A percentile compares a stretch with the other conserved stretches of the same genome.
Conservation (phyloP, 1,140 invertebrate genomes). For the Sycobia sp. region DNA sequence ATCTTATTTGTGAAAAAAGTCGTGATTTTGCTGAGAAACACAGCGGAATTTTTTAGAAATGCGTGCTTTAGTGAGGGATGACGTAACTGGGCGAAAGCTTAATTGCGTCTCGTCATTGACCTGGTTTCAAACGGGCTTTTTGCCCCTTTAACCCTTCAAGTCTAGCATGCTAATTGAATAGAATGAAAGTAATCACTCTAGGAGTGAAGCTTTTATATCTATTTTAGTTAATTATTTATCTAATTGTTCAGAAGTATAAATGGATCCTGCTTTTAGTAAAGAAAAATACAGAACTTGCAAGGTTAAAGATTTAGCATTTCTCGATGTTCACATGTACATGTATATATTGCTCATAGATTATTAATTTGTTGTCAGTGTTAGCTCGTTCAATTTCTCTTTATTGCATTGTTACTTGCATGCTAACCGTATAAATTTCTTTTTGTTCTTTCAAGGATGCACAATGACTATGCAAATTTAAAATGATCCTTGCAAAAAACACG, state of each 20-base stretch:
- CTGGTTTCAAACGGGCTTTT: slow-evolving; percentile 20
- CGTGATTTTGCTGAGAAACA: background rate
- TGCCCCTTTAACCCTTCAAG: slow-evolving; percentile 25
- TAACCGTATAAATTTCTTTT: slow-evolving; percentile 49
- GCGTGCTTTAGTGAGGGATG: slow-evolving; percentile 6
- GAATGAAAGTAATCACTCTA: no score
- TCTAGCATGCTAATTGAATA: background rate
- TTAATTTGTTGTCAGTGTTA: slow-evolving; percentile 28
- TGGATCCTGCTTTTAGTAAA: no score
- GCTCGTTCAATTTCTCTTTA: slow-evolving; percentile 30
- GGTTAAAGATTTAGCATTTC: slow-evolving; percentile 32
- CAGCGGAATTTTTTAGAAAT: slow-evolving; percentile 19
- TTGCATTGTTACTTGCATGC: slow-evolving; percentile 54
- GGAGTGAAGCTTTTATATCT: background rate
- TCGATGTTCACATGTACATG: slow-evolving; percentile 20
- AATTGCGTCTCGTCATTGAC: slow-evolving; percentile 24
- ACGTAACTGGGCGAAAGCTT: slow-evolving; percentile 17
- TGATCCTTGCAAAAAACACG: slow-evolving; percentile 34
- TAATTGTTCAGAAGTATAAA: no score
- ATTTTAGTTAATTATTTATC: no score
- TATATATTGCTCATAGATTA: slow-evolving; percentile 27
- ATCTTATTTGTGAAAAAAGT: background rate
- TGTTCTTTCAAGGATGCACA: slow-evolving; percentile 59
- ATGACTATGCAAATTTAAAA: slow-evolving; percentile 60
- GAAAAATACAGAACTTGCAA: slow-evolving; percentile 16